These are phyloP conservation scores for Malurus cyaneus DNA, from an alignment of 2,113 vertebrate species.

Conservation along the genomic window DNA sequence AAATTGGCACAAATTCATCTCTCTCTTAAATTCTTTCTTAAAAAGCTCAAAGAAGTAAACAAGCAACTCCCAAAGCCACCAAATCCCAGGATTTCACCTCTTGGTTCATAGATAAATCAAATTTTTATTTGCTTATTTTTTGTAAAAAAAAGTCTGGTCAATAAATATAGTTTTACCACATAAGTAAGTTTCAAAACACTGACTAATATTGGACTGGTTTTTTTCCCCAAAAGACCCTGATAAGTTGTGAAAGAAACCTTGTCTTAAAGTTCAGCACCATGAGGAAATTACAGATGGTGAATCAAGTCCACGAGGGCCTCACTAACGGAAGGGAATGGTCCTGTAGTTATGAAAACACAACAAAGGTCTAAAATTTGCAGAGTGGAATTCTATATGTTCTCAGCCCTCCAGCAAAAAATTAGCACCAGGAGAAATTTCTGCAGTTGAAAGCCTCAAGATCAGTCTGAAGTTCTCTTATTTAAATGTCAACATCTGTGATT, in stretches of 20 bases:
- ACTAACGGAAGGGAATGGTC: not conserved
- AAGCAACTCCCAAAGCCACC: not conserved
- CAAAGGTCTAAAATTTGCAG: constrained; percentile 14
- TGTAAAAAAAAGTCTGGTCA: not conserved
- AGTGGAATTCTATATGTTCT: constrained; percentile 5
- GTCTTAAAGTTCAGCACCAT: constrained; percentile 22
- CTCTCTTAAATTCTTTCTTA: not conserved
- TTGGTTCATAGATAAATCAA: not conserved
- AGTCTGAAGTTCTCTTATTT: not conserved
- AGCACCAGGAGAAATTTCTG: not conserved
- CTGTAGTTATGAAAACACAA: not conserved
- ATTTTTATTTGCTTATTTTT: not conserved
- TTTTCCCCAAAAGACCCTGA: not conserved
- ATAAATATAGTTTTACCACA: too few relatives aligned
- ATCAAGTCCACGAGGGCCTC: not conserved
- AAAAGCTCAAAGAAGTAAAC: not conserved
- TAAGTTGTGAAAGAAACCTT: not conserved
- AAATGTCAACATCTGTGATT: not conserved
- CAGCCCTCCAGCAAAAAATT: constrained; percentile 12
- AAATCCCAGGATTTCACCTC: not conserved
- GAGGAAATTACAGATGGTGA: constrained; percentile 26
- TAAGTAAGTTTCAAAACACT: too few relatives aligned
- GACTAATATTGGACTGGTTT: not conserved
- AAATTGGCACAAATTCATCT: not conserved
- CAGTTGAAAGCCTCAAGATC: not conserved